These are phyloP conservation scores for Galaxias olidus DNA, from an alignment of 2,797 vertebrate genomes.

Conservation along the genomic window DNA sequence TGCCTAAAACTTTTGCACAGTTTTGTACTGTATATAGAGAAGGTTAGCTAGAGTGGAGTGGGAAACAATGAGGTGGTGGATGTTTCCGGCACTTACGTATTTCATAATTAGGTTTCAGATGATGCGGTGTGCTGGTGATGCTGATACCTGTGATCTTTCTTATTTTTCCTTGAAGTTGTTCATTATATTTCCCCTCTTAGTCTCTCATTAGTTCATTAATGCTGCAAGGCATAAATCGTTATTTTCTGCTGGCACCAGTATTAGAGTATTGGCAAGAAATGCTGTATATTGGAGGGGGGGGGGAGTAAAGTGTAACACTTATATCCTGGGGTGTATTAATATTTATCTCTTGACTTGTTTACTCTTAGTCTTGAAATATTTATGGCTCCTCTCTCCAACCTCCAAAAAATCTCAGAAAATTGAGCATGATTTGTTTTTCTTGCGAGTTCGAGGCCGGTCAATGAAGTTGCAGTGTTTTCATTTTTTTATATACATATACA, in stretches of 20 bases:
- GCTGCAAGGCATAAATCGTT: neutral
- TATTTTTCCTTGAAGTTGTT: neutral
- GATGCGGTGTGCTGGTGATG: too few species aligned
- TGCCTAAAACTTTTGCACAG: too few species aligned
- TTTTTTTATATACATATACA: neutral
- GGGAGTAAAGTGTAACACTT: neutral
- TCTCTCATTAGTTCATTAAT: neutral
- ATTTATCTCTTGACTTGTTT: slow-evolving; percentile 26
- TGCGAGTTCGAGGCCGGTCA: neutral
- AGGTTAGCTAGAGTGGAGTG: too few species aligned
- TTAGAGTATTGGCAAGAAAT: slow-evolving; percentile 8
- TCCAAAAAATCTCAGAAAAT: slow-evolving; percentile 6
- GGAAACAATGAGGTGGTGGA: too few species aligned
- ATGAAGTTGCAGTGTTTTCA: neutral
- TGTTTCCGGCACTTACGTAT: too few species aligned
- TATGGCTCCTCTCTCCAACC: slow-evolving; percentile 9
- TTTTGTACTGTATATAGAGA: too few species aligned
- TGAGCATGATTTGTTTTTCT: slow-evolving; percentile 10
- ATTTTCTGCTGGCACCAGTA: neutral
- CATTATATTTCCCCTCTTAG: neutral
- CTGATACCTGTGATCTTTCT: too few species aligned
- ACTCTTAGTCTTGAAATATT: slow-evolving; percentile 24
- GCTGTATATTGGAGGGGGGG: neutral
- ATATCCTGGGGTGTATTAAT: slow-evolving; percentile 20
- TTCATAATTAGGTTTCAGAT: too few species aligned